Percentiles rank a stretch among this genome's conserved stretches.
phyloP scores from a whole-genome alignment of 2,797 vertebrate species.

The Catharus ustulatus region DNA sequence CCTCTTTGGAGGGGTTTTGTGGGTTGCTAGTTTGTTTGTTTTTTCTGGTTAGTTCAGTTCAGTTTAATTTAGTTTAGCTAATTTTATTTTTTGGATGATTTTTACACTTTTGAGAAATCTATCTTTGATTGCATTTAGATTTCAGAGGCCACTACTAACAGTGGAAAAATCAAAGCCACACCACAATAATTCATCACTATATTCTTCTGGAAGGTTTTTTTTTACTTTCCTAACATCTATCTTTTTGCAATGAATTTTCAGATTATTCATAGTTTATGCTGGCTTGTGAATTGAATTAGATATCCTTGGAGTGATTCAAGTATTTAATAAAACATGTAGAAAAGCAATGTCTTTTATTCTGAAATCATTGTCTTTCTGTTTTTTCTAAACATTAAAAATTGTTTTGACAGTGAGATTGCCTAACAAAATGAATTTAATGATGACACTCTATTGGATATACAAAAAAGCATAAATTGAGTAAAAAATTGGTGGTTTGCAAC shows the following conservation, averaged over 20 bases:
- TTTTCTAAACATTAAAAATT: neutral
- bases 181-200: neutral
- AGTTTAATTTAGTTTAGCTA: neutral
- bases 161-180: neutral
- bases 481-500: neutral
- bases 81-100: neutral
- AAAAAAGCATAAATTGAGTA: neutral
- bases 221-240: neutral
- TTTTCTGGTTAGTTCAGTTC: neutral
- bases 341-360: neutral
- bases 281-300: neutral
- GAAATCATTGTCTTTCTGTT: neutral
- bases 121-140: neutral
- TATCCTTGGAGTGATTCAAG: neutral
- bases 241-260: neutral
- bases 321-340: neutral
- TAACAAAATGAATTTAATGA: neutral
- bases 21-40: neutral
- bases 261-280: neutral
- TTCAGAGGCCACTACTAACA: neutral
- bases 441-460: neutral
- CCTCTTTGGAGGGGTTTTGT: neutral
- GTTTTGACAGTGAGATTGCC: neutral
- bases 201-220: neutral
- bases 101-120: neutral